These are phyloP conservation scores for Zenarchopterus dispar DNA, from an alignment of 2,797 vertebrate genomes.

Conservation along the genomic window DNA sequence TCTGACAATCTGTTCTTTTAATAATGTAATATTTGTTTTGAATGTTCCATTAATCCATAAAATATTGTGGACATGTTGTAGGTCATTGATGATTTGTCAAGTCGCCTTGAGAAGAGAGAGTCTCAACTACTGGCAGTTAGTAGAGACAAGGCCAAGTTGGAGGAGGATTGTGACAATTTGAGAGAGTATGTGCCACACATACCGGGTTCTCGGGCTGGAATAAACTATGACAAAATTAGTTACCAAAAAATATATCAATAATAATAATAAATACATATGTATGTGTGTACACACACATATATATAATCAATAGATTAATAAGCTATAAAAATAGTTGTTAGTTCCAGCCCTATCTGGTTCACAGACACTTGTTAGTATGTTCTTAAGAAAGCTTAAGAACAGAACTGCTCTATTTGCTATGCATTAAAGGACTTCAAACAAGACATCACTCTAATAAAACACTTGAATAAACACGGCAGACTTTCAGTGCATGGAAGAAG, in stretches of 20 bases:
- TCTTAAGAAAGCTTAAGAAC: not conserved
- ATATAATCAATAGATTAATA: no score
- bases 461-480: no score
- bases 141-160: conserved; percentile 94
- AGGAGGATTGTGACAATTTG: conserved; percentile 96
- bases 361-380: not conserved
- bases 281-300: no score
- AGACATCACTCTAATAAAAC: not conserved
- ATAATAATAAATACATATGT: no score
- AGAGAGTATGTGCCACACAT: conserved; percentile 84
- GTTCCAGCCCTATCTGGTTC: not conserved
- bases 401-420: conserved; percentile 1
- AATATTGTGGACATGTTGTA: conserved; percentile 62
- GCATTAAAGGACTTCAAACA: not conserved
- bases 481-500: not conserved
- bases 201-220: not conserved
- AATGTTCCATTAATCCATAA: not conserved
- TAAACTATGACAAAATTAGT: not conserved
- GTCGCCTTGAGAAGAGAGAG: conserved; percentile 94
- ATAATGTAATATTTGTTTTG: no score
- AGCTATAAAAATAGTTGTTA: no score
- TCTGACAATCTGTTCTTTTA: no score
- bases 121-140: conserved; percentile 90
- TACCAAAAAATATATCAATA: no score
- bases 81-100: conserved; percentile 90